These are phyloP conservation scores for Anarrhichthys ocellatus DNA, from an alignment of 2,113 vertebrate species.

Conservation along the genomic window DNA sequence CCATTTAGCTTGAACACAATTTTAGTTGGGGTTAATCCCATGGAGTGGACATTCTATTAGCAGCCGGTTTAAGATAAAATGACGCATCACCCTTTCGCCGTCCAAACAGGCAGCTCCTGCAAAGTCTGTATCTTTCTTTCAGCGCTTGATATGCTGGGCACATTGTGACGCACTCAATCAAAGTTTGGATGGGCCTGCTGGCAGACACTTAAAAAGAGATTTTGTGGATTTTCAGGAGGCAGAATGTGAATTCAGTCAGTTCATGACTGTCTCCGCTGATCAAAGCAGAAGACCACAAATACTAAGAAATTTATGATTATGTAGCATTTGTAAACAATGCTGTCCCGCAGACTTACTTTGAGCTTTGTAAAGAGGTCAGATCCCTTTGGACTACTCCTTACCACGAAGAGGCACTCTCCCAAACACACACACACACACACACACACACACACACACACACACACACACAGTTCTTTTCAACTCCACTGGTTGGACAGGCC, in stretches of 20 bases:
- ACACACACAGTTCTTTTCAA: slow-evolving; percentile 51
- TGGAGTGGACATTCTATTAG: slow-evolving; percentile 57
- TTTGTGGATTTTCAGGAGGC: slow-evolving; percentile 71
- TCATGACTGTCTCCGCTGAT: slow-evolving; percentile 44
- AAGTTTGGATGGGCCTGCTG: slow-evolving; percentile 69
- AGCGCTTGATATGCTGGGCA: slow-evolving; percentile 67
- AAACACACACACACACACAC: slow-evolving; percentile 16
- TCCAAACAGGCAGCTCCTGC: slow-evolving; percentile 43
- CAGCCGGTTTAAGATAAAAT: slow-evolving; percentile 52
- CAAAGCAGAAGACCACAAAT: slow-evolving; percentile 51
- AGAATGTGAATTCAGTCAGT: slow-evolving; percentile 57
- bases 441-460: slow-evolving; percentile 20
- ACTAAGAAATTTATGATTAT: slow-evolving; percentile 65
- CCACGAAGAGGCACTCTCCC: slow-evolving; percentile 37
- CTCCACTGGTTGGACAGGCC: slow-evolving; percentile 70
- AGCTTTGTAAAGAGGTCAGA: slow-evolving; percentile 67
- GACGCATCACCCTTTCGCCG: slow-evolving; percentile 22
- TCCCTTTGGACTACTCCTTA: slow-evolving; percentile 56
- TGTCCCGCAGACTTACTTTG: slow-evolving; percentile 35
- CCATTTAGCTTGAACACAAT: slow-evolving; percentile 49
- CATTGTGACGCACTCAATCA: slow-evolving; percentile 71
- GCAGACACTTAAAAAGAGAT: slow-evolving; percentile 72
- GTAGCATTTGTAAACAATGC: slow-evolving; percentile 48
- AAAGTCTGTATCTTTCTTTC: slow-evolving; percentile 38
- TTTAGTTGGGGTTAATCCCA: slow-evolving; percentile 54